A percentile compares a stretch with the other conserved stretches of the same genome.
phyloP scores from a whole-genome alignment of 2,888 invertebrate species.

The Thecophora atra region DNA sequence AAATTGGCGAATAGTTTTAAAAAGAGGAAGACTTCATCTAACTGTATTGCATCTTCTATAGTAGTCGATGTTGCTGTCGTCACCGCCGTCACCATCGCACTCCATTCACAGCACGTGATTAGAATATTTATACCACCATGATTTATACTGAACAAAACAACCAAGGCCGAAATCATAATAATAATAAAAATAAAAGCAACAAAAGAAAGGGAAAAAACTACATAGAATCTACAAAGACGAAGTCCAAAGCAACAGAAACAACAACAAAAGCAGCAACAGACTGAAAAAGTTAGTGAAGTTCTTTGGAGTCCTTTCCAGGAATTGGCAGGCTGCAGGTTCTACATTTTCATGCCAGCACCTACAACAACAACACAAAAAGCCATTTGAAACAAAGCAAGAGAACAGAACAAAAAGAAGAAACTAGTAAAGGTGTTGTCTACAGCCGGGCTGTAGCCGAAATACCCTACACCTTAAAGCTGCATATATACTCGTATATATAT shows the following conservation, averaged over 20 bases:
- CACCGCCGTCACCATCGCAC: slow-evolving; percentile 7
- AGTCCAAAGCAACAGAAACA: background rate
- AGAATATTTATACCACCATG: no score
- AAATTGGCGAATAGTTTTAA: background rate
- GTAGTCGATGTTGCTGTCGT: background rate
- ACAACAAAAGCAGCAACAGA: slow-evolving; percentile 28
- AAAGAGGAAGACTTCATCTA: slow-evolving; percentile 2
- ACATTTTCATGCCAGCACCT: slow-evolving; percentile 33
- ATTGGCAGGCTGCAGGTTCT: slow-evolving; percentile 39
- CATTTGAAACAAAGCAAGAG: background rate
- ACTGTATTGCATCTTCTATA: background rate
- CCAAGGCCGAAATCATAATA: background rate
- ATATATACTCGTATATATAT: no score
- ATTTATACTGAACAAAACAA: slow-evolving; percentile 19
- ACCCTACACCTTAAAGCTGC: background rate
- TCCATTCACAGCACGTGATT: slow-evolving; percentile 25
- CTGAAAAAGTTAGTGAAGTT: slow-evolving; percentile 37
- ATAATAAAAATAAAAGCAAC: background rate
- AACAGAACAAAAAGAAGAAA: no score
- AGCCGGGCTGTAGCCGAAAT: background rate
- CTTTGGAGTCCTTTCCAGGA: slow-evolving; percentile 44
- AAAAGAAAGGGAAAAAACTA: background rate
- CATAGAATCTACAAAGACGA: background rate
- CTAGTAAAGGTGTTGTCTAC: background rate
- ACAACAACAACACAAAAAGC: slow-evolving; percentile 6